Conservation (phyloP, 2,888 invertebrate species). For the Thymelicus lineola region DNA sequence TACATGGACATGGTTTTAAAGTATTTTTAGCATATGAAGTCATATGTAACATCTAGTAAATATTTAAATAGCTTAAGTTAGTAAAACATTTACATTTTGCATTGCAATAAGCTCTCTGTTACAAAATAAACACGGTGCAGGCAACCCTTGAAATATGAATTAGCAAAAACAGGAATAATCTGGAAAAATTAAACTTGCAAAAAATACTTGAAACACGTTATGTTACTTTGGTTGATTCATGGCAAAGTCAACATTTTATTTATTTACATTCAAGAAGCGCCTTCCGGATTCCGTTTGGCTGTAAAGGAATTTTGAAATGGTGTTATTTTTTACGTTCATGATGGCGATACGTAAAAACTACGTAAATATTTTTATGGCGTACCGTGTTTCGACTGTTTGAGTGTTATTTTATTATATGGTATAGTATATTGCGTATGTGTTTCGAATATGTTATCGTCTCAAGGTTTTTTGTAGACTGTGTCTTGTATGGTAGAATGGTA, state of each 20-base stretch:
- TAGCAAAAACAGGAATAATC: constrained; percentile 7
- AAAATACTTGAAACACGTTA: constrained; percentile 24
- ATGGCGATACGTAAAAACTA: constrained; percentile 32
- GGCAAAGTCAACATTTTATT: constrained; percentile 28
- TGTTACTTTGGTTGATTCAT: constrained; percentile 14
- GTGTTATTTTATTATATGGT: constrained; percentile 1
- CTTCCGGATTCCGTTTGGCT: constrained; percentile 34
- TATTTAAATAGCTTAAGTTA: not conserved
- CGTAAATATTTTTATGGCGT: constrained; percentile 27
- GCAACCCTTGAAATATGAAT: not conserved
- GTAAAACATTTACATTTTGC: not conserved
- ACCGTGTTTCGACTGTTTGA: constrained; percentile 29
- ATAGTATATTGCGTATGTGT: constrained; percentile 10
- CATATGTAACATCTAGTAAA: not conserved
- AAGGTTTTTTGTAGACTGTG: not conserved
- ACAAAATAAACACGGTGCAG: not conserved
- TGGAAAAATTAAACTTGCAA: constrained; percentile 14
- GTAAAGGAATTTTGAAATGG: constrained; percentile 18
- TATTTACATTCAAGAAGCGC: constrained; percentile 37
- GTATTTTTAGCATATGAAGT: too few species aligned
- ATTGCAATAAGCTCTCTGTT: not conserved
- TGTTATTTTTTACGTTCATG: constrained; percentile 36
- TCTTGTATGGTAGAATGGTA: too few species aligned
- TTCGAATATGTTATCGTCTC: not conserved
- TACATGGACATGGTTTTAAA: too few species aligned